These are phyloP conservation scores for Cryptoblepharus egeriae DNA, from an alignment of 2,797 vertebrate genomes.

Conservation along the genomic window DNA sequence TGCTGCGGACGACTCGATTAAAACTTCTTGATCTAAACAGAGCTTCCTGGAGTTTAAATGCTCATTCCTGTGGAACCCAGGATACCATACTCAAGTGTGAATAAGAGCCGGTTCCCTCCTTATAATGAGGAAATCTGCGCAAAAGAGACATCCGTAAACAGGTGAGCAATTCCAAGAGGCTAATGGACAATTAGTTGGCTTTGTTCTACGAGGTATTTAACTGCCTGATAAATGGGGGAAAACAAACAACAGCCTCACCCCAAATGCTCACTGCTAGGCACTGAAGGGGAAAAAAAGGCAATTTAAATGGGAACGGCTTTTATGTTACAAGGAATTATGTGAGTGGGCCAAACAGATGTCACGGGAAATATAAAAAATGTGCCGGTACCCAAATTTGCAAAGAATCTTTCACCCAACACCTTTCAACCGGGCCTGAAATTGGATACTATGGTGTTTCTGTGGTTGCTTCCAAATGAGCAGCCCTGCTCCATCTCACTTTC, in stretches of 20 bases:
- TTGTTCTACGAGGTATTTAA: conserved; percentile 58
- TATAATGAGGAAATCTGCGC: background rate
- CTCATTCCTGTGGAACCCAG: conserved; percentile 62
- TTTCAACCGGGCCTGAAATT: background rate
- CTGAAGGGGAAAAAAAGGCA: background rate
- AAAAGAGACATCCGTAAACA: conserved; percentile 47
- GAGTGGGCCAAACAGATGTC: background rate
- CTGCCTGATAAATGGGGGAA: conserved; percentile 53
- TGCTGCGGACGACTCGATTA: conserved; percentile 58
- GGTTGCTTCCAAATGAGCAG: background rate
- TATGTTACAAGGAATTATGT: background rate
- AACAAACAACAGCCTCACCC: conserved; percentile 38
- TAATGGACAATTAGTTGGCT: conserved; percentile 49
- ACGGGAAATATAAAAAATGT: rapidly evolving
- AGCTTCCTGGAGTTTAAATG: conserved; percentile 69
- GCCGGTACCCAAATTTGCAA: rapidly evolving
- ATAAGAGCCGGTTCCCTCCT: conserved; percentile 11
- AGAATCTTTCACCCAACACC: too few relatives aligned
- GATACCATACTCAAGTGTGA: conserved; percentile 40
- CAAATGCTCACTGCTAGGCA: background rate
- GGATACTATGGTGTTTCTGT: background rate
- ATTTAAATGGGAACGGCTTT: conserved; percentile 23
- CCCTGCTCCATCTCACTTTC: background rate
- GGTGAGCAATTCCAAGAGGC: conserved; percentile 50
- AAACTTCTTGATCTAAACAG: conserved; percentile 58